Base-by-base conservation (phyloP, 2,888 invertebrate species). In the Agonopterix heracliana region DNA sequence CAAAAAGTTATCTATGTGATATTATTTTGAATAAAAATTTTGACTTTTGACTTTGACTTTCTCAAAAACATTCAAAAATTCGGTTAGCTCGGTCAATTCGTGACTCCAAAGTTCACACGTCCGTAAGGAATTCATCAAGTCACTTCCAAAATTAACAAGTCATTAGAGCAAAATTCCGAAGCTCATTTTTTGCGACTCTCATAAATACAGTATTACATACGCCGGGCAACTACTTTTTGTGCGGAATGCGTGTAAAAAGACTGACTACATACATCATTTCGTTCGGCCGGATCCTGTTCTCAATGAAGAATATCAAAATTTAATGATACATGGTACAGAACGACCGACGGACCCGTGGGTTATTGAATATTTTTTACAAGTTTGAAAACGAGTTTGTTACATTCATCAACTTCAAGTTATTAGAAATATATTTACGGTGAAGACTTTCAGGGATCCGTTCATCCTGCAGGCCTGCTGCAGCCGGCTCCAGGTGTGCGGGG, bases 401-500 rank as follows among this genome's bases (percentile, higher is more conserved):
- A 43, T 43, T 38, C 36, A 43, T 47, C 47, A 47, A 17, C 5
- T 26, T 34, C 13, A 42, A 46, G 26, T 26, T 26, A 26, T 26
- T 26, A 26, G 26, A 26, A 26, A 26, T 1, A 64, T 71, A 79
- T 78, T 86, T 88, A 88, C 87, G 58, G 84, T 78, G 56, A 85
- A 74, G 14, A 82, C 68, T 49, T 78, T 72, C 53, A 87, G 63
- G 36, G 88, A 88, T 56, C 85, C 86, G 14, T 81, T 82, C 59
- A 74, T 74, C 51, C 82, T 70, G 65, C 67, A 75, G 34, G 85
- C 81, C 44, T 81, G 79, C 68, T 87, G 88, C 59, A 87, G 68
- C 2, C 88, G 76, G 54, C 86, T 83, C 87, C 87, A 87, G 41
- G 88, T 84, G 64, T 84, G 82, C 51, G 86, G 89, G n/a, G 89